Evolutionary conservation across 1,140 invertebrate genomes (phyloP).

Genomic region (Maniola jurtina): DNA sequence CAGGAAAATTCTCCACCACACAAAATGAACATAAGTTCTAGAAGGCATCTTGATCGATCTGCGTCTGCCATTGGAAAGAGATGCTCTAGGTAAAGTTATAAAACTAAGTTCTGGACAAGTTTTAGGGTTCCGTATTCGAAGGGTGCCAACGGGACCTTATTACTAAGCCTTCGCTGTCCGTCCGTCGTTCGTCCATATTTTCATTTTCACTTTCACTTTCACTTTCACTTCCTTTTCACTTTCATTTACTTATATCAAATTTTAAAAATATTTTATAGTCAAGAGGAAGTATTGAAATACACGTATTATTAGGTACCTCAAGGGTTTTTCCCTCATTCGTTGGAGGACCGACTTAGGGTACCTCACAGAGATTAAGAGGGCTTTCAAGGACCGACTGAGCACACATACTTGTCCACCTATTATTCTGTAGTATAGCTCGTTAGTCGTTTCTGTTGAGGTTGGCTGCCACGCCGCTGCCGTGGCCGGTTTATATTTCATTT

Average conservation of each 20-base stretch:
- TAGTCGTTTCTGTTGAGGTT: too few species aligned
- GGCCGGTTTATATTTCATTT: too few species aligned
- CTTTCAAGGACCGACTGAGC: constrained; percentile 21
- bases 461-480: too few species aligned
- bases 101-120: too few species aligned
- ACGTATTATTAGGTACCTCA: constrained; percentile 38
- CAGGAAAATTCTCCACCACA: neutral
- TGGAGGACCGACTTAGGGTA: constrained; percentile 29
- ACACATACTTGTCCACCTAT: too few species aligned
- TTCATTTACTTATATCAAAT: too few species aligned
- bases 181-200: too few species aligned
- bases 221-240: neutral
- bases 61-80: neutral
- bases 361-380: constrained; percentile 33
- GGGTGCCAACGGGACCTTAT: too few species aligned
- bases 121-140: too few species aligned
- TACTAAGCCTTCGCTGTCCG: too few species aligned
- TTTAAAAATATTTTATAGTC: constrained; percentile 6
- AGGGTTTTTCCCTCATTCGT: constrained; percentile 3
- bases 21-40: neutral
- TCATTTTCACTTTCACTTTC: too few species aligned
- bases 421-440: too few species aligned
- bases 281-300: constrained; percentile 22
- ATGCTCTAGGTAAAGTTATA: neutral
- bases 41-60: neutral